These are phyloP conservation scores for Spatulosminthurus flaviceps DNA, from an alignment of 2,888 invertebrate species.

Conservation along the genomic window DNA sequence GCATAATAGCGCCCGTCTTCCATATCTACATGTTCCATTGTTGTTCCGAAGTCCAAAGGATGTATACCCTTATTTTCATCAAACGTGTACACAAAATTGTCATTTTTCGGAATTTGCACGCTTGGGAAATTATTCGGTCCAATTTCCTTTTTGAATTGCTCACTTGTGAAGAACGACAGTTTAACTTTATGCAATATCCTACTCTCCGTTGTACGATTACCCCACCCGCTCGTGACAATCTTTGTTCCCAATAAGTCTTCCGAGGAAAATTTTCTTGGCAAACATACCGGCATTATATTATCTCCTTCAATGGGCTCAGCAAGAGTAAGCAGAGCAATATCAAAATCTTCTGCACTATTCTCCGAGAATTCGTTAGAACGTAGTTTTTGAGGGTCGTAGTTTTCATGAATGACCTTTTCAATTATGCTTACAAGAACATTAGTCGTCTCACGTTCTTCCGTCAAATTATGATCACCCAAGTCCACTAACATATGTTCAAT, in stretches of 20 bases:
- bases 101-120: not conserved
- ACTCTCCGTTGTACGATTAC: not conserved
- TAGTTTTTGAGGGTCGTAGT: not conserved
- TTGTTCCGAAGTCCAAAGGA: conserved; percentile 16
- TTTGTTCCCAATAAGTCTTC: not conserved
- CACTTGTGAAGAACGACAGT: conserved; percentile 22
- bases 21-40: conserved; percentile 7
- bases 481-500: conserved; percentile 30
- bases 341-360: conserved; percentile 16
- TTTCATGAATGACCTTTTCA: conserved; percentile 25
- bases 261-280: not conserved
- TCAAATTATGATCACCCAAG: conserved; percentile 31
- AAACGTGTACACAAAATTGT: conserved; percentile 23
- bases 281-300: conserved; percentile 22
- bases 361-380: not conserved
- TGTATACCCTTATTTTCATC: conserved; percentile 23
- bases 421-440: conserved; percentile 5
- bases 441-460: not conserved
- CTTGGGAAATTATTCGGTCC: conserved; percentile 22
- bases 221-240: conserved; percentile 33
- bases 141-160: not conserved
- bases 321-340: conserved; percentile 28
- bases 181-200: not conserved
- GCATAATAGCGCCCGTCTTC: conserved; percentile 13
- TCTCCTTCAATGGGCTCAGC: not conserved